Evolutionary conservation across 1,140 invertebrate genomes (phyloP).

Genomic region (Zaprionus davidi): DNA sequence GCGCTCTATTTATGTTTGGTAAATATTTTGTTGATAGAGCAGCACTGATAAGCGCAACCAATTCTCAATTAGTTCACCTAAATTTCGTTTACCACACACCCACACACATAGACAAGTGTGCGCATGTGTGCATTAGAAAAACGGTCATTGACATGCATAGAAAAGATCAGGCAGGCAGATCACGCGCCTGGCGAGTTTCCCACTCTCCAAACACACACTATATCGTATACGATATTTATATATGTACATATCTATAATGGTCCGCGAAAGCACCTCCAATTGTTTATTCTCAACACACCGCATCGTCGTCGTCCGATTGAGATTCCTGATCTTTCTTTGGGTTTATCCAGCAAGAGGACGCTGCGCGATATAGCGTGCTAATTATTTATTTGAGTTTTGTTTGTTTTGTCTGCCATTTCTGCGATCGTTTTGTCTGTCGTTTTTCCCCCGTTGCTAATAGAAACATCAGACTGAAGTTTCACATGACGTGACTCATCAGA

Average conservation of each 20-base stretch:
- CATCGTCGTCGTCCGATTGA: slow-evolving; percentile 10
- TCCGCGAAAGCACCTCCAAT: slow-evolving; percentile 60
- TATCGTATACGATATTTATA: slow-evolving; percentile 20
- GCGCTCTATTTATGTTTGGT: slow-evolving; percentile 53
- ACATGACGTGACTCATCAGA: slow-evolving; percentile 38
- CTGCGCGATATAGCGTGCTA: slow-evolving; percentile 20
- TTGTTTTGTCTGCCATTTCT: slow-evolving; percentile 21
- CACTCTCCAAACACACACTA: slow-evolving; percentile 10
- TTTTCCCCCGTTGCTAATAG: slow-evolving; percentile 19
- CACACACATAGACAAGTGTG: background rate
- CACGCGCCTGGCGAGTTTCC: slow-evolving; percentile 62
- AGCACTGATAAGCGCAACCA: slow-evolving; percentile 21
- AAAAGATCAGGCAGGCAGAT: slow-evolving; percentile 52
- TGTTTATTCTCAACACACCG: slow-evolving; percentile 53
- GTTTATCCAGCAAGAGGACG: slow-evolving; percentile 16
- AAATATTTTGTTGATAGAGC: slow-evolving; percentile 51
- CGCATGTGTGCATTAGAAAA: slow-evolving; percentile 25
- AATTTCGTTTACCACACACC: slow-evolving; percentile 35
- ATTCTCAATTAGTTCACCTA: slow-evolving; percentile 26
- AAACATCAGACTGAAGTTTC: slow-evolving; percentile 23
- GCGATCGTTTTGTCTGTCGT: slow-evolving; percentile 8
- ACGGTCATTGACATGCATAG: slow-evolving; percentile 69
- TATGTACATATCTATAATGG: slow-evolving; percentile 14
- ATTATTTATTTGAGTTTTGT: slow-evolving; percentile 34
- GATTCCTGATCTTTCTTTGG: slow-evolving; percentile 34